Evolutionary conservation across 2,797 vertebrate genomes (phyloP), one percentile per base, ranked within the genome.

Genomic region (Malurus leucopterus): DNA sequence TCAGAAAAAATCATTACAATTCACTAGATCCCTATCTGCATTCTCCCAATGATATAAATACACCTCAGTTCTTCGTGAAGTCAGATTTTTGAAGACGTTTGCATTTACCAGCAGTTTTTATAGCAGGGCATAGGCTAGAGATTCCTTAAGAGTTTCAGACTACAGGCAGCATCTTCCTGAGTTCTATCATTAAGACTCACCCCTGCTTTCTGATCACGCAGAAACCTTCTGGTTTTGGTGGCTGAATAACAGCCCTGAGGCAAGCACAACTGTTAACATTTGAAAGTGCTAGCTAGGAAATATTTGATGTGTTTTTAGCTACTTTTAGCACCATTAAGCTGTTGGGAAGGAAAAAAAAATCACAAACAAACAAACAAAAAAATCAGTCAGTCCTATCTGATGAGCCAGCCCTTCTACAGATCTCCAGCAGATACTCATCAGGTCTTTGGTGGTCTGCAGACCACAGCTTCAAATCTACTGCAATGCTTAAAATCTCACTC

Each of bases 231-330:
- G 64, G 53, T 41, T 93, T 93, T 58, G 83, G 36, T 93, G 71
- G 55, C 77, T 93, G 86, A 93, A 79, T 76, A 94, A 89, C 83
- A 93, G 58, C 85, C 85, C 72, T 53, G 67, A 95, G 90, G 88
- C 89, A 94, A 93, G 55, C 73, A 83, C 76, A 92, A 92, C 86
- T 92, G 86, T 63, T 92, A 92, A 70, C 84, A 81, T 89, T 92
- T 92, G 59, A 62, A 90, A 95, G 70, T 53, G 40, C 55, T 90
- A 78, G 55, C 65, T 83, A 72, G 76, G 58, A 93, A 92, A 81
- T 75, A 75, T 73, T 89, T 72, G 61, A 89, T 81, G 85, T 7
- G 3, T 89, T 90, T 94, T 92, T 87, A 90, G 89, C 84, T 93
- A 85, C 78, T 93, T 94, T 81, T 92, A 91, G 82, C 84, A 87